Base-by-base conservation (phyloP, 2,888 invertebrate genomes). In the Plagodis dolabraria region DNA sequence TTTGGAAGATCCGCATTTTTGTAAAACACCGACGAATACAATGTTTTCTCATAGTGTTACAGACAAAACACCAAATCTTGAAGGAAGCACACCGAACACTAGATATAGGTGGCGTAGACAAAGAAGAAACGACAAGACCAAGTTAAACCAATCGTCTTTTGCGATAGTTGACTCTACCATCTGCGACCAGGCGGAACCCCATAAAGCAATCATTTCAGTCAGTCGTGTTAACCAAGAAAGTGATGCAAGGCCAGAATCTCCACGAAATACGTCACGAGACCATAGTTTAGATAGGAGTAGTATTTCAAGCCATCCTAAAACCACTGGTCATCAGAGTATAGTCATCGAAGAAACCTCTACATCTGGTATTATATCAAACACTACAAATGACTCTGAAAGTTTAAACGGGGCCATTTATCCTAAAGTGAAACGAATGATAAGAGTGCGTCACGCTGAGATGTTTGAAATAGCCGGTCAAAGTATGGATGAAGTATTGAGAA, bases 401-500 rank as follows among this genome's bases (percentile, higher is more conserved):
- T 8, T 43, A 5, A 36, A 12, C 1, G 34, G 43, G 33, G n/a
- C 9, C 33, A 47, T 10, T 22, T 35, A 35, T 5, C 4, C 22
- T 8, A 58, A 46, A 22, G 33, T 47, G 12, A 53, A 49, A 38
- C 47, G 38, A 52, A 47, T 35, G 6, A 35, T 53, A 6, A 48
- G 38, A 33, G 40, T 53, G 12, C 35, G 44, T 36, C 35, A 53
- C 0, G 43, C 74, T 63, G 74, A 75, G 7, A 81, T 85, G 83
- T 87, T 83, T 69, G 73, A 79, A 72, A 68, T 90, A 7, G 79
- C 75, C 7, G 74, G 72, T 60, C 61, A 71, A 40, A 61, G 35
- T 33, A 87, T 89, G 85, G 79, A 82, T 48, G 79, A 87, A 6
- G 71, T 73, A 68, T 77, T 92, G 40, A 76, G 48, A 68, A 72